Conservation (phyloP, 1,140 invertebrate genomes). For the Drosophila malerkotliana region DNA sequence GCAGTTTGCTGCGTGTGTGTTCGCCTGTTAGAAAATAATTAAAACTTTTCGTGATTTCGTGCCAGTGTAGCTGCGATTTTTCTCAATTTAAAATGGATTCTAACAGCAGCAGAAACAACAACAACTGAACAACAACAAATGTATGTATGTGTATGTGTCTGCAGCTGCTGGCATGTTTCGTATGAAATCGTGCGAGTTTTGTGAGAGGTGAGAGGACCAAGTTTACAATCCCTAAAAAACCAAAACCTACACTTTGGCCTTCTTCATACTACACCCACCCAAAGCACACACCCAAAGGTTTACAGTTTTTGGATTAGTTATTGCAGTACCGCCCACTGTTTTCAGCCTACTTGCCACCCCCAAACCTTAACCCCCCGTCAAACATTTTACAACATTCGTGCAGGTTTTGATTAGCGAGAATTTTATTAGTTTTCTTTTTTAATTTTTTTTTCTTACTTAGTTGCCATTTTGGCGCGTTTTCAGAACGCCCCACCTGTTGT, state of each 20-base stretch:
- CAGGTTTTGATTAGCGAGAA: conserved; percentile 72
- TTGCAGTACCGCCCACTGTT: conserved; percentile 31
- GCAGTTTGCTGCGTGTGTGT: conserved; percentile 50
- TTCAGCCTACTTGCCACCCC: conserved; percentile 3
- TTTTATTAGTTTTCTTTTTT: conserved; percentile 43
- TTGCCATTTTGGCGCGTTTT: conserved; percentile 38
- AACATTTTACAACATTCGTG: conserved; percentile 66
- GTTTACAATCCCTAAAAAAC: conserved; percentile 49
- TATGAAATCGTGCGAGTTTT: conserved; percentile 16
- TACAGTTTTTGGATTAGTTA: conserved; percentile 62
- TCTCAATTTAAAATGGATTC: conserved; percentile 82
- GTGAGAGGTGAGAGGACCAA: conserved; percentile 30
- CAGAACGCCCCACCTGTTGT: conserved; percentile 46
- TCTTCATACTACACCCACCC: background rate
- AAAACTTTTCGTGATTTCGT: conserved; percentile 82
- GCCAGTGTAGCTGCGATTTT: conserved; percentile 76
- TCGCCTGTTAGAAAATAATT: conserved; percentile 81
- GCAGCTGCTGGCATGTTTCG: conserved; percentile 32
- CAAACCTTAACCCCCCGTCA: background rate
- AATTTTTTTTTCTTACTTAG: conserved; percentile 12
- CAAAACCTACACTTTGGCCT: conserved; percentile 16
- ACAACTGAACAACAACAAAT: conserved; percentile 18
- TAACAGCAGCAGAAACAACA: conserved; percentile 43
- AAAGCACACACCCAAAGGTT: no score
- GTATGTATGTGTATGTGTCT: conserved; percentile 19